Conservation (phyloP, 2,797 vertebrate genomes). For the Neosilurus hyrtlii region DNA sequence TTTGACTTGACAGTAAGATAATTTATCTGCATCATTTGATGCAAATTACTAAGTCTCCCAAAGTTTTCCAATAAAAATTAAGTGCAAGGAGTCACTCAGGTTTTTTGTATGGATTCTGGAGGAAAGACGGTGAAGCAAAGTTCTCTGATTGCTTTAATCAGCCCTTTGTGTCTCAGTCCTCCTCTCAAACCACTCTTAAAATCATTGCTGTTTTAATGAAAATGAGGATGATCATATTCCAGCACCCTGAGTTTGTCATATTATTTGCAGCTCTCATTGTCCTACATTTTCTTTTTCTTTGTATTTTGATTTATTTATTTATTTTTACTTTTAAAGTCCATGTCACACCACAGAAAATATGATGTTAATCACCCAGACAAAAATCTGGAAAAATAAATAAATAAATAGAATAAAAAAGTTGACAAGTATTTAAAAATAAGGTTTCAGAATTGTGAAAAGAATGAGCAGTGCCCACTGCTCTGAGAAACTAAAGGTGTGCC, state of each 20-base stretch:
- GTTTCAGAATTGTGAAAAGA: no score
- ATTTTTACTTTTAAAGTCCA: background rate
- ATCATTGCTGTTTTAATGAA: conserved; percentile 42
- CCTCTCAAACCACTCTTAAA: conserved; percentile 34
- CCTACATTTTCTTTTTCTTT: background rate
- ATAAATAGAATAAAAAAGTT: no score
- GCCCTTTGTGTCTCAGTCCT: conserved; percentile 36
- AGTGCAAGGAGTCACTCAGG: conserved; percentile 5
- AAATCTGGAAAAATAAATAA: no score
- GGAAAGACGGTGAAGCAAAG: conserved; percentile 30
- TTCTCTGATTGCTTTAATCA: conserved; percentile 55
- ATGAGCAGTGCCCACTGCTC: no score
- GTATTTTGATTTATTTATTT: background rate
- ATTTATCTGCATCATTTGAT: conserved; percentile 25
- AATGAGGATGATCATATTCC: conserved; percentile 31
- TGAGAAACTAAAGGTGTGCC: no score
- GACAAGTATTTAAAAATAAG: no score
- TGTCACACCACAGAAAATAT: no score
- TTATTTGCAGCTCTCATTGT: background rate
- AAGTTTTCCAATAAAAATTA: conserved; percentile 19
- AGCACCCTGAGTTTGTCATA: conserved; percentile 29
- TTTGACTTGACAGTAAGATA: conserved; percentile 8
- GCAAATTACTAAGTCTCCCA: conserved; percentile 26
- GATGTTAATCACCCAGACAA: no score
- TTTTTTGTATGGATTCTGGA: conserved; percentile 4